Evolutionary conservation across 2,888 invertebrate species (phyloP), one percentile per base, ranked within the genome.

Genomic region (Hypercompe scribonia): DNA sequence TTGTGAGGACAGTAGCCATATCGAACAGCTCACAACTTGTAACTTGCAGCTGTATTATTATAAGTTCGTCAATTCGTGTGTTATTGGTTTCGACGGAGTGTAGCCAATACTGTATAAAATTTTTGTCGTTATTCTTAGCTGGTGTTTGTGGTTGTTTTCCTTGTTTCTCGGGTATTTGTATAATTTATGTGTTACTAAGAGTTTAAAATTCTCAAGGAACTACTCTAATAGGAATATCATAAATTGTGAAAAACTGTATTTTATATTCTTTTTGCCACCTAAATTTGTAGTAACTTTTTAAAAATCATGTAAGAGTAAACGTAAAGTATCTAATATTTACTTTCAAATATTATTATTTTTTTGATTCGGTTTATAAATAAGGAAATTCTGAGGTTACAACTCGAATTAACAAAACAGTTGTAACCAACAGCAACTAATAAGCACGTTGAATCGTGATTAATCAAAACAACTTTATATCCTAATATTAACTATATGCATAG

Each of bases 61-160:
- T 90, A 90, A 86, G 83, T 87, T 85, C 87, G 89, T 89, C 90
- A 90, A 88, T 87, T 81, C 82, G 88, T 88, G 89, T 91, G 86
- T 90, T 91, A 91, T 91, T 88, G 83, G 85, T 84, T 83, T 74
- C 80, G 77, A 84, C 80, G 80, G 78, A 84, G 81, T 86, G 83
- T 70, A 36, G 67, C 81, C 83, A 78, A 84, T 80, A 84, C 81
- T 82, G 82, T 81, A 80, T 81, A 76, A 80, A 84, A 73, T 80
- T 81, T 78, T 84, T 68, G 28, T 68, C 54, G 34, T 36, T 28
- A 11, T 36, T n/a, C n/a, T 15, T 31, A 36, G 36, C 36, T 46
- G 21, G 5, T 21, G 21, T 21, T 46, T 50, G 24, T 50, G 24
- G 8, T 8, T 24, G 24, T 50, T 50, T n/a, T 7, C 7, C 24